These are phyloP conservation scores for Hylaeus volcanicus DNA, from an alignment of 1,140 invertebrate genomes.

Conservation along the genomic window DNA sequence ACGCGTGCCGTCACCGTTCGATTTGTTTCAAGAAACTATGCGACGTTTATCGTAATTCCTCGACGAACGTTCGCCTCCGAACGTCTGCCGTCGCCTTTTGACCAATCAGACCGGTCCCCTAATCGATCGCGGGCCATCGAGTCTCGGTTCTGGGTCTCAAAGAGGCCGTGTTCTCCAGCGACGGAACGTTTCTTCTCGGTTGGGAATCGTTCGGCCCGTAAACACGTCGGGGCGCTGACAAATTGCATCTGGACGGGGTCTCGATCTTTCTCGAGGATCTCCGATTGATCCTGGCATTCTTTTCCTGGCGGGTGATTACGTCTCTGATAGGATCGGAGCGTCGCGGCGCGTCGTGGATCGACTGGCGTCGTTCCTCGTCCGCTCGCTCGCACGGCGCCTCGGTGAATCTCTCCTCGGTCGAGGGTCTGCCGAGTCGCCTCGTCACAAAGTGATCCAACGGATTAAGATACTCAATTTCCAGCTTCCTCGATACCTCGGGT, in stretches of 20 bases:
- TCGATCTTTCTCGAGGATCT: conserved; percentile 31
- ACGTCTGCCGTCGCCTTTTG: neutral
- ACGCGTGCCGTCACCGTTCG: too few relatives aligned
- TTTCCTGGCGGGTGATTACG: conserved; percentile 31
- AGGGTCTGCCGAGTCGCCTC: neutral
- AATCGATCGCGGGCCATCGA: neutral
- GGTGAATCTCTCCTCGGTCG: conserved; percentile 49
- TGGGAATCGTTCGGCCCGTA: conserved; percentile 1
- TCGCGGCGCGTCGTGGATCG: neutral
- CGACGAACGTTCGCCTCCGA: neutral
- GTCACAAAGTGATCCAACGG: conserved; percentile 56
- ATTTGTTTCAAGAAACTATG: too few relatives aligned
- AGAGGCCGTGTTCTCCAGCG: neutral
- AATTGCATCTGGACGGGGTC: conserved; percentile 10
- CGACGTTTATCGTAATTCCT: neutral
- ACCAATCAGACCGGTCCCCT: conserved; percentile 10
- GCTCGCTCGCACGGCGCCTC: conserved; percentile 32
- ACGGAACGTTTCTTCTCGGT: neutral
- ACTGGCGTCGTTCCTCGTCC: neutral
- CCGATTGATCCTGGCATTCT: conserved; percentile 29
- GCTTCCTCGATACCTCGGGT: conserved; percentile 20
- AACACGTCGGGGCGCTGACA: conserved; percentile 23
- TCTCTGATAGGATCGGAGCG: conserved; percentile 20
- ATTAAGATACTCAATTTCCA: conserved; percentile 57
- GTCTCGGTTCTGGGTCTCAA: neutral